A percentile compares a stretch with the other conserved stretches of the same genome.
Evolutionary conservation across 1,140 invertebrate species (phyloP).

Genomic region (Drosophila funebris): DNA sequence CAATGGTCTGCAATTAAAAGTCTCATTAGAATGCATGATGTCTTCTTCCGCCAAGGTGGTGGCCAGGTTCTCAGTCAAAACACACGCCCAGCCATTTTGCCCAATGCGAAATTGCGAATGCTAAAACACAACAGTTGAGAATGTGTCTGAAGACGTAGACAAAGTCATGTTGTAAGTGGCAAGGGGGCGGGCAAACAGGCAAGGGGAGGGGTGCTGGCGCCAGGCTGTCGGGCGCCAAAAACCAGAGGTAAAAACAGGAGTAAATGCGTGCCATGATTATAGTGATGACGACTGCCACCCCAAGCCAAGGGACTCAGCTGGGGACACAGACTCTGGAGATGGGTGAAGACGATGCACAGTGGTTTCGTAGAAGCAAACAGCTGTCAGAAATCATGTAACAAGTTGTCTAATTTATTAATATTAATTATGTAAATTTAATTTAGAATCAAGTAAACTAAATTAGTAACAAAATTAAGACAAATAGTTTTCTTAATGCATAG

Average conservation of each 20-base stretch:
- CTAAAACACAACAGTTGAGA: constrained; percentile 57
- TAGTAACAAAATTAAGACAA: no score
- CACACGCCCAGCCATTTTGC: constrained; percentile 4
- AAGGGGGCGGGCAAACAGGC: no score
- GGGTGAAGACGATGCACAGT: not conserved
- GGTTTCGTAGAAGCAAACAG: not conserved
- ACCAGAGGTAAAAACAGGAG: constrained; percentile 83
- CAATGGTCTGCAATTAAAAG: constrained; percentile 78
- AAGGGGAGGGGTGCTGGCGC: constrained; percentile 57
- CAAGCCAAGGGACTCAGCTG: constrained; percentile 4
- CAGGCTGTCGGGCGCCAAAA: constrained; percentile 80
- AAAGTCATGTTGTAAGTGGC: not conserved
- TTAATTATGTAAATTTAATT: no score
- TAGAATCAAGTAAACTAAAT: no score
- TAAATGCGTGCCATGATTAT: constrained; percentile 83
- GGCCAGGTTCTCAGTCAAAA: constrained; percentile 10
- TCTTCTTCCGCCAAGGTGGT: constrained; percentile 42
- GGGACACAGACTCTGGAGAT: constrained; percentile 6
- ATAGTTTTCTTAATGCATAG: no score
- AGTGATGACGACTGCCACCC: constrained; percentile 83
- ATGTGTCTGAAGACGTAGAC: constrained; percentile 52
- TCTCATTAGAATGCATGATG: constrained; percentile 79
- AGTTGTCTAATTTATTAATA: no score
- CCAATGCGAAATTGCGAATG: constrained; percentile 42
- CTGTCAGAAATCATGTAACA: no score